phyloP scores from a whole-genome alignment of 2,888 invertebrate species.

The Formica aserva region DNA sequence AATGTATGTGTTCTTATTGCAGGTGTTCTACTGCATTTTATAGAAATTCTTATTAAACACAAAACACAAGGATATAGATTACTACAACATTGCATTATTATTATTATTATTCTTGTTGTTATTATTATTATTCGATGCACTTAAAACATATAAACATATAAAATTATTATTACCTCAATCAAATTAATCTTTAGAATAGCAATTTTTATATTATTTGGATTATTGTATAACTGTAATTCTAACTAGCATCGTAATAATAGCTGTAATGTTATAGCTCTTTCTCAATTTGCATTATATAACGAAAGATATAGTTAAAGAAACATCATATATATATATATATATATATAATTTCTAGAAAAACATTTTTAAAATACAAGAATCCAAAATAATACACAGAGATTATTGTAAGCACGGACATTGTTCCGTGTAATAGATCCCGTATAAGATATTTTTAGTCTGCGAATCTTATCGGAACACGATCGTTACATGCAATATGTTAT shows the following conservation, averaged over 20 bases:
- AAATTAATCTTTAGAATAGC: neutral
- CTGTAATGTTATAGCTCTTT: neutral
- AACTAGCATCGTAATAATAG: neutral
- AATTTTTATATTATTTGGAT: neutral
- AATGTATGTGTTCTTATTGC: neutral
- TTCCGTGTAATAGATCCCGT: neutral
- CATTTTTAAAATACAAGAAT: neutral
- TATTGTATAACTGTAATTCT: neutral
- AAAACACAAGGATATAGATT: neutral
- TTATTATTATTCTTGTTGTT: too few species aligned
- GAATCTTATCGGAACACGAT: neutral
- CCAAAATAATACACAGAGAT: neutral
- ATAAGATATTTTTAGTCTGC: neutral
- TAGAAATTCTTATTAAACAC: neutral
- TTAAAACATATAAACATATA: neutral
- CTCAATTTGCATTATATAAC: neutral
- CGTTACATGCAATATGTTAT: slow-evolving; percentile 6
- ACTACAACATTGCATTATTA: neutral
- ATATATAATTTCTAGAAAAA: neutral
- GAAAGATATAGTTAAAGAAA: neutral
- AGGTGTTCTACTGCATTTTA: neutral
- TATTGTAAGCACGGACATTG: neutral
- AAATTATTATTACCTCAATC: neutral
- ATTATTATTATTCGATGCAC: neutral
- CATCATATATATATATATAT: neutral